Evolutionary conservation across 2,113 vertebrate species (phyloP), one percentile per base, ranked within the genome.

Genomic region (Notarius lentiginosus): DNA sequence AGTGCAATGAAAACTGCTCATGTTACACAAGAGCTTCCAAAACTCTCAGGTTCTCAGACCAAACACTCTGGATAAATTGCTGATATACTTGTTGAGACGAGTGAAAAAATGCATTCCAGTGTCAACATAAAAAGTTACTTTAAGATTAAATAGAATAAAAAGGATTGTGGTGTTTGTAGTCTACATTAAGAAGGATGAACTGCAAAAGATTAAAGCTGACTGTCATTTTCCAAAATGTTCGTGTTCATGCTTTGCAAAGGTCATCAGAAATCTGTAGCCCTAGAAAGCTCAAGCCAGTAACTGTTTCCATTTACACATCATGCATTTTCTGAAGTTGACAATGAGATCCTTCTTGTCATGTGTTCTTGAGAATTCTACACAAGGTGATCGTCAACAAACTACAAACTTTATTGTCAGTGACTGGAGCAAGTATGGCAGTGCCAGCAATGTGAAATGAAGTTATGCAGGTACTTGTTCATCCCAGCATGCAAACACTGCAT

Each of bases 51-150:
- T 41, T 34, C 55, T 60, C 79, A 22, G 79, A 80, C 56, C 79
- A 80, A 80, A 41, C 79, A 22, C 56, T 79, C 51, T 11, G 79
- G 30, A 80, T 80, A 80, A 80, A 80, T 79, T 60, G 56, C 56
- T 60, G 27, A 60, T 80, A 60, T 60, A 60, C 79, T 60, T 80
- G 79, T 80, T 60, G 79, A 80, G 79, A 41, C 79, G 56, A 41
- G 79, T 60, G 56, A 80, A 80, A 80, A 80, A 80, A 80, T 79
- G 76, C 76, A 79, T 80, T 80, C 79, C 56, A 18, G 60, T 80
- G 79, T 60, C 79, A 60, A 60, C 30, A 34, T 80, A 80, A 80
- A 80, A 80, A 34, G 15, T 80, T 60, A 80, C 79, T 80, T 80
- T 34, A 60, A 60, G 27, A 80, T 80, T 60, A 80, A 80, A 80